Conservation (phyloP, 1,140 invertebrate genomes). For the Homarus americanus region DNA sequence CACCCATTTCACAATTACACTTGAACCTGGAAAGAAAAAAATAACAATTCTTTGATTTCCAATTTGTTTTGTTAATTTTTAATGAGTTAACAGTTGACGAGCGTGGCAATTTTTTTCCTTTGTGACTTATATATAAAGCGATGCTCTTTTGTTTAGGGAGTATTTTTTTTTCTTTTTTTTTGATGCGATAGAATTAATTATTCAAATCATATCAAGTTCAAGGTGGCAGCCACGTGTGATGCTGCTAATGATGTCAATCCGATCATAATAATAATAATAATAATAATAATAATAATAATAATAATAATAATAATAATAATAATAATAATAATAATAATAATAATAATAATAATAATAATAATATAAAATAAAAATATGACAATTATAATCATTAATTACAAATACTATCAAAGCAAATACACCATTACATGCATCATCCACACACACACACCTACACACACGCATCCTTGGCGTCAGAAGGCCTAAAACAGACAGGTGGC, state of each 20-base stretch:
- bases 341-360: constrained; percentile 29
- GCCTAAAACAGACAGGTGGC: too few relatives aligned
- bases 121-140: not conserved
- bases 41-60: too few relatives aligned
- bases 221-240: not conserved
- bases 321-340: constrained; percentile 36
- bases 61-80: not conserved
- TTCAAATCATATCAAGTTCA: not conserved
- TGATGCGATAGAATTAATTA: not conserved
- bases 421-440: too few relatives aligned
- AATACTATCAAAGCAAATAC: too few relatives aligned
- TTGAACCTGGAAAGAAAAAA: too few relatives aligned
- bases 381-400: constrained; percentile 11
- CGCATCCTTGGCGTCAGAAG: too few relatives aligned
- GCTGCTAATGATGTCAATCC: not conserved
- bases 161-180: not conserved
- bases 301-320: constrained; percentile 36
- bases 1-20: not conserved
- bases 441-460: too few relatives aligned
- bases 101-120: not conserved
- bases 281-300: constrained; percentile 39
- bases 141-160: not conserved
- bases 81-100: not conserved
- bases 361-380: not conserved
- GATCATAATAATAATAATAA: too few relatives aligned